A percentile compares a stretch with the other conserved stretches of the same genome.
These are phyloP conservation scores for Cololabis saira DNA, from an alignment of 2,113 vertebrate genomes.

Conservation along the genomic window DNA sequence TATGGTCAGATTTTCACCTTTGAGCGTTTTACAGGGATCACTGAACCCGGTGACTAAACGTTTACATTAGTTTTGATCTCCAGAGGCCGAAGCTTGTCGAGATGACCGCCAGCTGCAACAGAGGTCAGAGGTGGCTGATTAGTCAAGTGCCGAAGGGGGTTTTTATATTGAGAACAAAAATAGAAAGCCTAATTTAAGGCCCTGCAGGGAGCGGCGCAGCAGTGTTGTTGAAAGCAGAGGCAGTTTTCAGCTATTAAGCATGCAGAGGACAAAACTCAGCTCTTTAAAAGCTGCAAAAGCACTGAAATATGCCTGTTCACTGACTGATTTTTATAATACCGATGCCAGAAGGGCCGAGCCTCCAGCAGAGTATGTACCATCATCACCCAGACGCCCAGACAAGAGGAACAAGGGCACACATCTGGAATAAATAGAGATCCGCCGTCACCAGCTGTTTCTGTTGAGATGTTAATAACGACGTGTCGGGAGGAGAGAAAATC, in stretches of 20 bases:
- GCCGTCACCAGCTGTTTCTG: not conserved
- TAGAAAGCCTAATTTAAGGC: constrained; percentile 36
- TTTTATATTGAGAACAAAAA: constrained; percentile 35
- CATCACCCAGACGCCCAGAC: not conserved
- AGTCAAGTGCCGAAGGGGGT: constrained; percentile 21
- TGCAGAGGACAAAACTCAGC: too few species aligned
- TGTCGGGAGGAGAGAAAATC: not conserved
- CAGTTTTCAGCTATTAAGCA: constrained; percentile 36
- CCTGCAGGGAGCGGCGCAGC: constrained; percentile 18
- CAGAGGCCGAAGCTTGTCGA: not conserved
- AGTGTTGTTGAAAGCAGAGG: constrained; percentile 21
- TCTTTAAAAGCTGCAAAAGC: not conserved
- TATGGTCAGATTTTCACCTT: not conserved
- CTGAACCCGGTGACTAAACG: not conserved
- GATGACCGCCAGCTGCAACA: not conserved
- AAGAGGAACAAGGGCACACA: not conserved
- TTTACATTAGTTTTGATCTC: not conserved
- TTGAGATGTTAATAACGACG: not conserved
- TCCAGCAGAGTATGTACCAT: not conserved
- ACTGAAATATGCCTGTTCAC: constrained; percentile 4
- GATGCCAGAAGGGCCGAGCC: not conserved
- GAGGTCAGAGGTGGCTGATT: constrained; percentile 31
- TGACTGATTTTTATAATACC: constrained; percentile 17
- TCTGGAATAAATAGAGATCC: not conserved
- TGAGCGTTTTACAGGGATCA: not conserved